phyloP scores from a whole-genome alignment of 2,888 invertebrate genomes.

The Drosophila diplacantha region DNA sequence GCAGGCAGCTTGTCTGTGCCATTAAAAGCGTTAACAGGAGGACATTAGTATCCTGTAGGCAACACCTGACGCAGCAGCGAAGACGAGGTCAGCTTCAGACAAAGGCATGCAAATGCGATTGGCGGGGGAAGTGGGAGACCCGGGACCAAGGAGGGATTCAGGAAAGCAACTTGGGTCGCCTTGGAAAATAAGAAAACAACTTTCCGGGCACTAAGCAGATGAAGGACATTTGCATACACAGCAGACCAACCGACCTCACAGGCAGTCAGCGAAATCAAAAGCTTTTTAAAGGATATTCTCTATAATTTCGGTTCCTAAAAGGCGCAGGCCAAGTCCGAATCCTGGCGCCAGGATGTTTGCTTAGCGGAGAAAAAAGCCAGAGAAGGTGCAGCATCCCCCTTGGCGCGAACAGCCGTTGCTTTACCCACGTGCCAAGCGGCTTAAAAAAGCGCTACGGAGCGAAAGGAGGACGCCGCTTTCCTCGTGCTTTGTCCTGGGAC shows the following conservation, averaged over 20 bases:
- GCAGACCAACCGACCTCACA: slow-evolving; percentile 19
- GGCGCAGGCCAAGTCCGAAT: slow-evolving; percentile 38
- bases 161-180: slow-evolving; percentile 47
- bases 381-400: slow-evolving; percentile 30
- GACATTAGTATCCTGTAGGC: slow-evolving; percentile 61
- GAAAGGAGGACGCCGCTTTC: slow-evolving; percentile 19
- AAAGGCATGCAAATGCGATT: slow-evolving; percentile 69
- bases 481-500: slow-evolving; percentile 29
- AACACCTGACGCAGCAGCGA: slow-evolving; percentile 60
- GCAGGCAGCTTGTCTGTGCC: slow-evolving; percentile 63
- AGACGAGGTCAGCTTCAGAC: slow-evolving; percentile 66
- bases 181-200: slow-evolving; percentile 67
- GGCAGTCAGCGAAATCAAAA: slow-evolving; percentile 57
- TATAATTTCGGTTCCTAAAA: slow-evolving; percentile 64
- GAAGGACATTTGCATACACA: slow-evolving; percentile 67
- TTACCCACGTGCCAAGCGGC: slow-evolving; percentile 70
- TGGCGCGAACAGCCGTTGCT: slow-evolving; percentile 58
- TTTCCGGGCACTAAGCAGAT: slow-evolving; percentile 68
- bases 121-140: slow-evolving; percentile 9
- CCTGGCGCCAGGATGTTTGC: slow-evolving; percentile 50
- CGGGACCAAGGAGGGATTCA: not conserved
- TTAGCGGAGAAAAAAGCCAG: slow-evolving; percentile 48
- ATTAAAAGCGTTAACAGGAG: slow-evolving; percentile 61
- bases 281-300: slow-evolving; percentile 71
- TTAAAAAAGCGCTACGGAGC: slow-evolving; percentile 45